Conservation (phyloP, 2,797 vertebrate species). For the Geotrypetes seraphini region DNA sequence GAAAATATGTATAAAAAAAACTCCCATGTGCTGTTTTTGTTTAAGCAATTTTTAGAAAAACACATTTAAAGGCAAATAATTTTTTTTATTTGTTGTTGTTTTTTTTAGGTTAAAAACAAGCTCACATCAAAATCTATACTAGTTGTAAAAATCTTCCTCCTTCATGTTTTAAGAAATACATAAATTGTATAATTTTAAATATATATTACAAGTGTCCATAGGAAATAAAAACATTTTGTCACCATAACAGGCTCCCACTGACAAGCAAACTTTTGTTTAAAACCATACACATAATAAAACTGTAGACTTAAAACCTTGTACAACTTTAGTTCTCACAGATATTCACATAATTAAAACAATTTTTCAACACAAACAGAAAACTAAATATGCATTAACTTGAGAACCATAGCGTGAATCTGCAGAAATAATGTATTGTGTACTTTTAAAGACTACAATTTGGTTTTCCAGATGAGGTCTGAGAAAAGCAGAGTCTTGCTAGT, state of each 20-base stretch:
- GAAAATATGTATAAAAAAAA: too few species aligned
- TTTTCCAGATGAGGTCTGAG: too few species aligned
- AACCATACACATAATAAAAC: conserved; percentile 39
- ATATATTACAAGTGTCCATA: conserved; percentile 52
- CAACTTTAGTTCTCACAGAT: conserved; percentile 14
- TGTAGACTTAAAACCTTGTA: conserved; percentile 25
- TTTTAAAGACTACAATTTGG: too few species aligned
- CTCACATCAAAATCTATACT: conserved; percentile 54
- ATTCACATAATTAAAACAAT: conserved; percentile 8
- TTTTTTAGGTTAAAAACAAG: conserved; percentile 55
- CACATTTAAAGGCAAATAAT: too few species aligned
- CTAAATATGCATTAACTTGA: conserved; percentile 6
- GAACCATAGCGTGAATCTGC: too few species aligned
- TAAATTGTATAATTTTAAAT: conserved; percentile 36
- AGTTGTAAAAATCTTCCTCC: conserved; percentile 48
- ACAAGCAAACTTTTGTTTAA: conserved; percentile 29
- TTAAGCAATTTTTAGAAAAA: conserved; percentile 39
- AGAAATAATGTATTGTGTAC: too few species aligned
- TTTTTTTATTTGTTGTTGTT: too few species aligned
- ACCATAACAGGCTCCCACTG: conserved; percentile 34
- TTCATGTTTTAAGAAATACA: conserved; percentile 41
- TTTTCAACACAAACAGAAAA: conserved; percentile 15
- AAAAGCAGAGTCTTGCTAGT: too few species aligned
- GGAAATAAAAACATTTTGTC: conserved; percentile 40
- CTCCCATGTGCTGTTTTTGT: too few species aligned